Percentiles rank a stretch among this genome's conserved stretches.
These are phyloP conservation scores for Aphodius sticticus DNA, from an alignment of 2,888 invertebrate species.

Conservation along the genomic window DNA sequence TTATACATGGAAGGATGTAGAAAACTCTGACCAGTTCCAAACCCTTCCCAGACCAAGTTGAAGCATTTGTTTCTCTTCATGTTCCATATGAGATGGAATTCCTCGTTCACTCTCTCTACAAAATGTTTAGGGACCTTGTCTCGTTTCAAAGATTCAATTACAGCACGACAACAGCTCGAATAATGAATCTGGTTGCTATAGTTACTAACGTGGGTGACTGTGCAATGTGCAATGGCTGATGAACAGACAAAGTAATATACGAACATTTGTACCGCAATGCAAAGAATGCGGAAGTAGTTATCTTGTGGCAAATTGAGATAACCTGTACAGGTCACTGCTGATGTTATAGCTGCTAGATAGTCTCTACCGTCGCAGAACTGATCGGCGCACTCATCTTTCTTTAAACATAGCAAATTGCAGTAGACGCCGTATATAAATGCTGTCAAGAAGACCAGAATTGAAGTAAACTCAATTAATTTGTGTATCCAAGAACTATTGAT, in stretches of 20 bases:
- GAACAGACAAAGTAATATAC: constrained; percentile 29
- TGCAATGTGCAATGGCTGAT: constrained; percentile 29
- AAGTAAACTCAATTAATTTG: constrained; percentile 30
- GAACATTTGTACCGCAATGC: constrained; percentile 13
- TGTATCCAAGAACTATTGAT: constrained; percentile 15
- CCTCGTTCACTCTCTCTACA: constrained; percentile 13
- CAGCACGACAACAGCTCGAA: constrained; percentile 11
- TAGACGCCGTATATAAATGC: constrained; percentile 25
- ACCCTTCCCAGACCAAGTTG: constrained; percentile 23
- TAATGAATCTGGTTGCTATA: constrained; percentile 29
- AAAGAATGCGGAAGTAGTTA: constrained; percentile 24
- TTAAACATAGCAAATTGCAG: constrained; percentile 29
- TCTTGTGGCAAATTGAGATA: not conserved
- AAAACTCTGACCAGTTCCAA: constrained; percentile 15
- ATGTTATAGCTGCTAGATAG: constrained; percentile 15
- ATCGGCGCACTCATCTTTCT: not conserved
- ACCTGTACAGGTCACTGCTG: constrained; percentile 21
- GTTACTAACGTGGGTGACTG: constrained; percentile 21
- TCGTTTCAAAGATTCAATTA: constrained; percentile 10
- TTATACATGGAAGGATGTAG: constrained; percentile 39
- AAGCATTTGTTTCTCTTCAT: constrained; percentile 10
- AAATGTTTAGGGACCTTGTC: not conserved
- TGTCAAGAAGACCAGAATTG: constrained; percentile 28
- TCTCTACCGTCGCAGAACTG: constrained; percentile 1
- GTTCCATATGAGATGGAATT: constrained; percentile 29